Base-by-base conservation (phyloP, 2,113 vertebrate species). In the Myrmecophaga tridactyla region DNA sequence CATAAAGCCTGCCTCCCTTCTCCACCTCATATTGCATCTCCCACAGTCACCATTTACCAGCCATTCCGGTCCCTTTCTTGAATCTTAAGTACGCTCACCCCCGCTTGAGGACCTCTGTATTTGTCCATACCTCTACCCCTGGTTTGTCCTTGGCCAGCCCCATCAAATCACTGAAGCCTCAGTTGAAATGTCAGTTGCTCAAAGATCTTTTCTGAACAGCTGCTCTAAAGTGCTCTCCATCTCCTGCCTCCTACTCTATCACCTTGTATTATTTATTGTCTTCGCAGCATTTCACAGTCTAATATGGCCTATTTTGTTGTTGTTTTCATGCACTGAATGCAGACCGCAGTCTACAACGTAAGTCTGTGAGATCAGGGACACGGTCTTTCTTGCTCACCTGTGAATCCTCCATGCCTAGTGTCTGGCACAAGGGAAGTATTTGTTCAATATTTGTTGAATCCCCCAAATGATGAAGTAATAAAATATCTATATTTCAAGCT, bases 1-100 rank as follows among this genome's bases (percentile, higher is more conserved):
- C n/a, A 39, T n/a, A 3, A 7, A 0, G 34, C 72, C 63, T 25
- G 2, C 9, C 15, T 31, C 12, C 36, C 20, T n/a, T 6, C 25
- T 12, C 29, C 43, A 48, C 75, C 60, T 78, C 12, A 6, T 11
- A 12, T 67, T 41, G 60, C 11, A n/a, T 6, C 48, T 69, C 7
- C 41, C 46, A 56, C 56, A 18, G 43, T 56, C 48, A n/a, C 20
- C 12, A 25, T 27, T 18, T 36, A 41, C 17, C 29, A 34, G 36
- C 7, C 75, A 27, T 56, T 69, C 36, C n/a, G 29, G 27, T n/a
- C 5, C 48, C 39, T 25, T 70, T 70, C 43, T 29, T 56, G 36
- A 69, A 34, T 6, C 2, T 43, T 36, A 67, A n/a, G 34, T 4
- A 7, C 17, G 27, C 8, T 34, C 84, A 20, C 56, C 31, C 36